phyloP scores from a whole-genome alignment of 2,888 invertebrate species.

The Pheosia tremula region DNA sequence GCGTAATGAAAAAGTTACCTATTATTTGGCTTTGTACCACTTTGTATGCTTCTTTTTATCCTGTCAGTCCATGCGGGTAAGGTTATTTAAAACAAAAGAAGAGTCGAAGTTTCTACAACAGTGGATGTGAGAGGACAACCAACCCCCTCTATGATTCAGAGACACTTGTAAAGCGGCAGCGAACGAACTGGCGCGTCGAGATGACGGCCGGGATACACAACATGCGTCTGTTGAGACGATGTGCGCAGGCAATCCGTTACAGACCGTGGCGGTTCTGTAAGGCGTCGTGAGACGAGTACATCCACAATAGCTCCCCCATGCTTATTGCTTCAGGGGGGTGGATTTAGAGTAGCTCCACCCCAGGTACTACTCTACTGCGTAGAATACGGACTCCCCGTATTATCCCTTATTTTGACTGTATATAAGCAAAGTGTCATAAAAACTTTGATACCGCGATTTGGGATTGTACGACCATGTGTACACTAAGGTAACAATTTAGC shows the following conservation, averaged over 20 bases:
- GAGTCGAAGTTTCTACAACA: constrained; percentile 66
- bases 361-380: constrained; percentile 59
- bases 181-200: constrained; percentile 17
- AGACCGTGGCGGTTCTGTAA: constrained; percentile 1
- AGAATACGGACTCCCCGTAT: constrained; percentile 63
- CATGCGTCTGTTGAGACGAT: background rate
- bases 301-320: constrained; percentile 22
- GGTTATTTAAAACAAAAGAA: constrained; percentile 35
- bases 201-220: constrained; percentile 13
- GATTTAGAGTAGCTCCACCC: constrained; percentile 54
- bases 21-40: too few species aligned
- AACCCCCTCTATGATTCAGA: constrained; percentile 34
- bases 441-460: constrained; percentile 48
- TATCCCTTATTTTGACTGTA: accelerated
- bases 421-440: constrained; percentile 20
- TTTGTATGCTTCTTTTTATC: too few species aligned
- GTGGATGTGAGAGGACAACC: constrained; percentile 48
- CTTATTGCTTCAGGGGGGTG: constrained; percentile 35
- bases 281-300: constrained; percentile 20
- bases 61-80: too few species aligned
- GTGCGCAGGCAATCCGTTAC: constrained; percentile 6
- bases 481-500: background rate
- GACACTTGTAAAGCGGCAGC: constrained; percentile 28
- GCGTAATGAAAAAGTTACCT: too few species aligned
- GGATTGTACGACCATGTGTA: constrained; percentile 7